A percentile compares a stretch with the other conserved stretches of the same genome.
Conservation (phyloP, 2,113 vertebrate species). For the Phodopus roborovskii region DNA sequence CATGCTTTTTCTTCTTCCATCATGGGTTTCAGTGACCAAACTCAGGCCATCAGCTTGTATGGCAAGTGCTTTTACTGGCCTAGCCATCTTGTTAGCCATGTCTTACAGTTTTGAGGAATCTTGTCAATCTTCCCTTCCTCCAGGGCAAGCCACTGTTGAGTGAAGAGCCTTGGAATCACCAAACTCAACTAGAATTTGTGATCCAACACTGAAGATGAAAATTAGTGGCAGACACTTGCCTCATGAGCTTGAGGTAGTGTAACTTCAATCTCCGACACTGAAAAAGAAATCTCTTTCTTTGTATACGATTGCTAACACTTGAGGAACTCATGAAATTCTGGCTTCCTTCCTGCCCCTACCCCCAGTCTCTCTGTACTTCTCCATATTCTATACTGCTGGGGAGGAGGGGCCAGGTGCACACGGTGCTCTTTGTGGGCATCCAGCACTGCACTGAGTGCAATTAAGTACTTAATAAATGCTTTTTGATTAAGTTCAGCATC, state of each 20-base stretch:
- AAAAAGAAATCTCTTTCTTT: not conserved
- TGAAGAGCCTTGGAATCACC: not conserved
- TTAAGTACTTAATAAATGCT: conserved; percentile 30
- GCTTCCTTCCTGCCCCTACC: not conserved
- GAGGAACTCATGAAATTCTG: not conserved
- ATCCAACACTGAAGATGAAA: not conserved
- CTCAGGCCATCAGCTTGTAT: not conserved
- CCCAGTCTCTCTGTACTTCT: not conserved
- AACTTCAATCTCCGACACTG: not conserved
- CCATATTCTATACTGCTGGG: no score
- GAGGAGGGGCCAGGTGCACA: not conserved
- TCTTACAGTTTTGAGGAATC: not conserved
- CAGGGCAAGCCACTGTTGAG: not conserved
- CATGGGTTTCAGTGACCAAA: not conserved
- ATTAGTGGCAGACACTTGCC: not conserved
- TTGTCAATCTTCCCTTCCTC: not conserved
- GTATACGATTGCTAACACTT: no score
- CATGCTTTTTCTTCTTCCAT: not conserved
- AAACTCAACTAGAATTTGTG: not conserved
- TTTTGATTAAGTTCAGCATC: conserved; percentile 61
- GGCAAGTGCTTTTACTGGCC: not conserved
- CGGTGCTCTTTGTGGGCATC: not conserved
- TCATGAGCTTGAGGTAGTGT: no score
- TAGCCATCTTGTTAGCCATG: no score
- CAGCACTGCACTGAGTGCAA: not conserved